phyloP scores from a whole-genome alignment of 2,113 vertebrate genomes.

The Holacanthus passer region DNA sequence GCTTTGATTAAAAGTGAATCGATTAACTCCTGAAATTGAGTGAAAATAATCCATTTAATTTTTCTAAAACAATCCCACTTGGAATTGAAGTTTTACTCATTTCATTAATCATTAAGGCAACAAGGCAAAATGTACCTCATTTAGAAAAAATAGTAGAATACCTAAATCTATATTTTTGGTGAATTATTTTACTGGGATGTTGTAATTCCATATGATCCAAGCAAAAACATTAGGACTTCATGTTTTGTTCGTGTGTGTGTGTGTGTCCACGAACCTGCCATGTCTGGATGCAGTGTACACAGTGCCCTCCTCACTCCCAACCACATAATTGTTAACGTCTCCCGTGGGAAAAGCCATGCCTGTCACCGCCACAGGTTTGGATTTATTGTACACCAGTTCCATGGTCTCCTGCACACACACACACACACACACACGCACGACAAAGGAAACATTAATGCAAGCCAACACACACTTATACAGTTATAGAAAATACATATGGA shows the following conservation, averaged over 20 bases:
- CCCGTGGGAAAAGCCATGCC: slow-evolving; percentile 97
- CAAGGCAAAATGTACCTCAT: neutral
- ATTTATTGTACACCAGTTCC: slow-evolving; percentile 98
- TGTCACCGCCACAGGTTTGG: slow-evolving; percentile 96
- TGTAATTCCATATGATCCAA: neutral
- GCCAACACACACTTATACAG: neutral
- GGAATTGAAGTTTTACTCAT: neutral
- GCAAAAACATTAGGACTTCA: neutral
- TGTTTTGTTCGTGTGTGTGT: slow-evolving; percentile 8
- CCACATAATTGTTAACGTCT: slow-evolving; percentile 98
- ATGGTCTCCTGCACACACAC: slow-evolving; percentile 91
- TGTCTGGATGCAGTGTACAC: slow-evolving; percentile 98
- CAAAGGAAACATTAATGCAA: too few species aligned
- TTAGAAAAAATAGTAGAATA: too few species aligned
- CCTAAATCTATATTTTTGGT: neutral
- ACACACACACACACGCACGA: too few species aligned
- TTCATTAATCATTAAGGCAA: neutral
- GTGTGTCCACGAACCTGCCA: slow-evolving; percentile 88
- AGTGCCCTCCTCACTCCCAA: slow-evolving; percentile 96
- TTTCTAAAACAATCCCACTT: neutral
- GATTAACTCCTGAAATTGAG: slow-evolving; percentile 3
- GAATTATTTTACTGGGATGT: neutral
- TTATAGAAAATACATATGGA: neutral
- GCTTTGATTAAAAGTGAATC: slow-evolving; percentile 4
- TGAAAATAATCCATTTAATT: neutral